Percentiles rank a stretch among this genome's conserved stretches.
These are phyloP conservation scores for Beris morrisii DNA, from an alignment of 2,888 invertebrate genomes.

Conservation along the genomic window DNA sequence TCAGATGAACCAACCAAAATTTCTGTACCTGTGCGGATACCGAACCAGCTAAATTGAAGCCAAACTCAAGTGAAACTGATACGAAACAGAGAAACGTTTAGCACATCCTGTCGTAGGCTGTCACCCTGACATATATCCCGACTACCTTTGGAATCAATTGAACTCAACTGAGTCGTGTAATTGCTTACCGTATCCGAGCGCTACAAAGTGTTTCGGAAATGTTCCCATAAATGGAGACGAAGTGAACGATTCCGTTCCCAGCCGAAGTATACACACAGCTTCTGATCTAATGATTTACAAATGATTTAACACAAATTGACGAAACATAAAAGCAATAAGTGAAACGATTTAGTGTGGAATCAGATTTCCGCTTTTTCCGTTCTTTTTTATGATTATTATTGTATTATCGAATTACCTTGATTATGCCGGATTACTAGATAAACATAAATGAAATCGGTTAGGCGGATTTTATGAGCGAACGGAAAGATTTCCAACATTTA, in stretches of 20 bases:
- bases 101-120: constrained; percentile 28
- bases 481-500: no score
- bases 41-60: constrained; percentile 13
- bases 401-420: constrained; percentile 37
- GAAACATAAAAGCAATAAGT: constrained; percentile 36
- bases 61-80: constrained; percentile 13
- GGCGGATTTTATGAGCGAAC: no score
- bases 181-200: constrained; percentile 37
- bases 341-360: constrained; percentile 24
- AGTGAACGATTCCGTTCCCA: neutral
- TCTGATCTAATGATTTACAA: constrained; percentile 40
- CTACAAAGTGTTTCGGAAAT: constrained; percentile 33
- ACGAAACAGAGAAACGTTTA: constrained; percentile 31
- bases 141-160: constrained; percentile 37
- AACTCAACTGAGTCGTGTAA: constrained; percentile 40
- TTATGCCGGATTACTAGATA: constrained; percentile 27
- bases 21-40: constrained; percentile 7
- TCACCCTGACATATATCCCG: constrained; percentile 32
- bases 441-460: constrained; percentile 10
- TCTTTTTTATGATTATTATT: constrained; percentile 22
- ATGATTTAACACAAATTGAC: constrained; percentile 40
- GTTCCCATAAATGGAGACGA: constrained; percentile 33
- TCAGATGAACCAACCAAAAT: constrained; percentile 20
- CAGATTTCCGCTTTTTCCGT: constrained; percentile 17
- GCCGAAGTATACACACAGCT: constrained; percentile 5